phyloP scores from a whole-genome alignment of 2,113 vertebrate species.

The Ranitomeya variabilis region DNA sequence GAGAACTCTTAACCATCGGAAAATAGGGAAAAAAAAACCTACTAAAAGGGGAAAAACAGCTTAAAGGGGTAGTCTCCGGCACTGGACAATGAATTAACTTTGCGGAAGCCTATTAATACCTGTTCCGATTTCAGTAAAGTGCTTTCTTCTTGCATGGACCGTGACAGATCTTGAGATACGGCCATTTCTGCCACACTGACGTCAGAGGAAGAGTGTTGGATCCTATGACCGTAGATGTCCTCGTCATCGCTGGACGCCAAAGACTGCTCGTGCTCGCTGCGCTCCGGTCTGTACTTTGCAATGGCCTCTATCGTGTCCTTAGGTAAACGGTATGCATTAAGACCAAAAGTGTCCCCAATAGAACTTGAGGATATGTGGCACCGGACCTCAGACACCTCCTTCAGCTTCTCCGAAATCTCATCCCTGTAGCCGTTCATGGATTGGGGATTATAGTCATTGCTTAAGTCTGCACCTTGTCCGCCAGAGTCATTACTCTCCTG shows the following conservation, averaged over 20 bases:
- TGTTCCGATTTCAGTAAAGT: constrained; percentile 79
- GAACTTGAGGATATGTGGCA: constrained; percentile 33
- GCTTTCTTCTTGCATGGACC: constrained; percentile 66
- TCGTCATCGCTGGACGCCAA: constrained; percentile 88
- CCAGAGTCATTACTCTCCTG: background rate
- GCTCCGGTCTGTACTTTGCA: constrained; percentile 56
- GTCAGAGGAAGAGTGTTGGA: constrained; percentile 72
- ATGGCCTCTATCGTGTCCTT: background rate
- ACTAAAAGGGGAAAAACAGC: too few relatives aligned
- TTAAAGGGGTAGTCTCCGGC: too few relatives aligned
- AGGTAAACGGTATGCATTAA: background rate
- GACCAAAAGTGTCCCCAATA: background rate
- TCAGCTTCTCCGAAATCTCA: background rate
- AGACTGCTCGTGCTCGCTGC: constrained; percentile 54
- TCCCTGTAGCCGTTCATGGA: constrained; percentile 4
- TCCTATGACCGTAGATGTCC: constrained; percentile 86
- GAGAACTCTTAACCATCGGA: too few relatives aligned
- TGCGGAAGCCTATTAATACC: constrained; percentile 66
- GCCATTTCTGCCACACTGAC: constrained; percentile 69
- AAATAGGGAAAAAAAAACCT: too few relatives aligned
- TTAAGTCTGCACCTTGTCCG: background rate
- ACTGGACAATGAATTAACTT: too few relatives aligned
- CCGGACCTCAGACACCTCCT: background rate
- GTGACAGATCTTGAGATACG: constrained; percentile 68
- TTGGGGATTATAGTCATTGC: constrained; percentile 26